phyloP scores from a whole-genome alignment of 2,888 invertebrate genomes.

The Caenorhabditis imperialis region DNA sequence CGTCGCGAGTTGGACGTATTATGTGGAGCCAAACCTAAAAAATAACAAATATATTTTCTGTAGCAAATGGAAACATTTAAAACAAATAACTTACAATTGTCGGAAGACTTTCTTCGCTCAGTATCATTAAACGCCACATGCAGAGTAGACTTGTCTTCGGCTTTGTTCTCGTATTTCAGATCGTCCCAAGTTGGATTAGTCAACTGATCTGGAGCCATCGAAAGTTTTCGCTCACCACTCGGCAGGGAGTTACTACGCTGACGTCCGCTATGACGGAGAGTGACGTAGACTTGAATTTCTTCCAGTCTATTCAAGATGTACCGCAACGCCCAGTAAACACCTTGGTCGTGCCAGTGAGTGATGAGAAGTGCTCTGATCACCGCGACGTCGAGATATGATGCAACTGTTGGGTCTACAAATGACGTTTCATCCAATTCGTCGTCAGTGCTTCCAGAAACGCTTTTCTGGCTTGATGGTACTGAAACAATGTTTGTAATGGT shows the following conservation, averaged over 20 bases:
- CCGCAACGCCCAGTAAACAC: conserved; percentile 95
- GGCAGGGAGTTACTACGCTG: conserved; percentile 68
- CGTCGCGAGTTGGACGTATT: conserved; percentile 39
- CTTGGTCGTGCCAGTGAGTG: conserved; percentile 97
- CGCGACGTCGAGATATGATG: conserved; percentile 96
- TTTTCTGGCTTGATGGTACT: conserved; percentile 41
- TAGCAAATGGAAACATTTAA: background rate
- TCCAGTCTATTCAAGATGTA: conserved; percentile 81
- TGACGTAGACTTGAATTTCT: conserved; percentile 77
- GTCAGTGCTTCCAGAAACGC: conserved; percentile 48
- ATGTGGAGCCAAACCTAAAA: conserved; percentile 39
- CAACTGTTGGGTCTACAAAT: conserved; percentile 79
- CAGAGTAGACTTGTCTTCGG: conserved; percentile 50
- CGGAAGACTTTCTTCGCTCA: conserved; percentile 45
- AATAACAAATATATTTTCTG: background rate
- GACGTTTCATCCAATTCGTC: conserved; percentile 59
- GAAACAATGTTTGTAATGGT: conserved; percentile 9
- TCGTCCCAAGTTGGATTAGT: conserved; percentile 75
- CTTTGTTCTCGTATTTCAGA: conserved; percentile 59
- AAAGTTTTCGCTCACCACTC: conserved; percentile 55
- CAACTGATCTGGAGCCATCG: conserved; percentile 55
- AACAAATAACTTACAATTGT: conserved; percentile 38
- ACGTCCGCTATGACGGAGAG: conserved; percentile 35
- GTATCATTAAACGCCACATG: conserved; percentile 70
- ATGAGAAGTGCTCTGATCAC: conserved; percentile 95